Evolutionary conservation across 1,140 invertebrate genomes (phyloP).

Genomic region (Drosophila lacteicornis): DNA sequence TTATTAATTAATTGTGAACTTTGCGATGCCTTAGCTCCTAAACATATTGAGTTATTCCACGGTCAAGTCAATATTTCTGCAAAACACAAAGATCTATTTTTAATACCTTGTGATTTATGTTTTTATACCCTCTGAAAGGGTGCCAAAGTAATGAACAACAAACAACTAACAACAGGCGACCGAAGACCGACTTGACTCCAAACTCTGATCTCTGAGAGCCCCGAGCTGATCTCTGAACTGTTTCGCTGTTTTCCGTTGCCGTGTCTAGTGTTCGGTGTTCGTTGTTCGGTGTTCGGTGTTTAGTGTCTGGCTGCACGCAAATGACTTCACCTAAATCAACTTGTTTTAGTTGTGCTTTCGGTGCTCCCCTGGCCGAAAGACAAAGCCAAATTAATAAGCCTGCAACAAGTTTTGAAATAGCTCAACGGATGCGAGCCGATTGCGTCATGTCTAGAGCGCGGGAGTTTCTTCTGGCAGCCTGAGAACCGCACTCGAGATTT

Average conservation of each 20-base stretch:
- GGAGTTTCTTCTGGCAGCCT: conserved; percentile 38
- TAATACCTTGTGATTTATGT: background rate
- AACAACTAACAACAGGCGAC: conserved; percentile 28
- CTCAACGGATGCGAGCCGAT: conserved; percentile 60
- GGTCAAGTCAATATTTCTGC: background rate
- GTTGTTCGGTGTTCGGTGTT: conserved; percentile 33
- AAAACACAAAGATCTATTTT: background rate
- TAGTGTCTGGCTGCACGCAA: conserved; percentile 64
- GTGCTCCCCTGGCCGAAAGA: conserved; percentile 17
- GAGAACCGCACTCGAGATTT: conserved; percentile 35
- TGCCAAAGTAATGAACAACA: conserved; percentile 3
- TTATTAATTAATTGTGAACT: too few relatives aligned
- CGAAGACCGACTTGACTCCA: conserved; percentile 34
- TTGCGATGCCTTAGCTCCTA: too few relatives aligned
- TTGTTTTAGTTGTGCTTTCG: conserved; percentile 60
- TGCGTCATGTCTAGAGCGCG: conserved; percentile 59
- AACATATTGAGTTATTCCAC: background rate
- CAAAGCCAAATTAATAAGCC: conserved; percentile 62
- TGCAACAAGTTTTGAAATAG: conserved; percentile 69
- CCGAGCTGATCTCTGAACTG: conserved; percentile 61
- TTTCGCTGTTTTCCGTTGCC: conserved; percentile 43
- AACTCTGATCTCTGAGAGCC: conserved; percentile 47
- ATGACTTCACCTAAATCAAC: conserved; percentile 74
- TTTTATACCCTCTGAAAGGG: conserved; percentile 3
- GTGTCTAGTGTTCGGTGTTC: conserved; percentile 32